These are phyloP conservation scores for Bradypodion ventrale DNA, from an alignment of 2,797 vertebrate species.

Conservation along the genomic window DNA sequence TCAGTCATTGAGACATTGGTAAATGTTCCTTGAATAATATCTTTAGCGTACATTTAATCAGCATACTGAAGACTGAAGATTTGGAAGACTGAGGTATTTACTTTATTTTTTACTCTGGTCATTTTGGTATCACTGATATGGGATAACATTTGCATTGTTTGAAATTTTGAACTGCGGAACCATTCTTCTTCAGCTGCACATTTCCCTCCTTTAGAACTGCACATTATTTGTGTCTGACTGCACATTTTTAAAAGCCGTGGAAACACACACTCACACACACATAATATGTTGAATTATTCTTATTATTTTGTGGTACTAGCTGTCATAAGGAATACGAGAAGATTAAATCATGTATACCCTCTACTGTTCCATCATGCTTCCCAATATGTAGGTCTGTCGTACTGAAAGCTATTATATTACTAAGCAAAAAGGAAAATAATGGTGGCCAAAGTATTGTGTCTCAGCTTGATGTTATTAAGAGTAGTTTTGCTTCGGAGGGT, in stretches of 20 bases:
- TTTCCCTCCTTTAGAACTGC: not conserved
- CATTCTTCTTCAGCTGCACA: not conserved
- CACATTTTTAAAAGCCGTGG: not conserved
- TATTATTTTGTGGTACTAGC: slow-evolving; percentile 52
- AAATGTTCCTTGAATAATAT: not conserved
- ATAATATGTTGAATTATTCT: not conserved
- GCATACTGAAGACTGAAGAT: too few species aligned
- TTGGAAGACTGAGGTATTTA: not conserved
- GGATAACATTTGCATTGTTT: not conserved
- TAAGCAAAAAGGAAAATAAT: slow-evolving; percentile 69
- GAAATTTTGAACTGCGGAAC: not conserved
- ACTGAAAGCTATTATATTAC: slow-evolving; percentile 65
- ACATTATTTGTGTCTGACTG: not conserved
- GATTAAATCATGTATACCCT: slow-evolving; percentile 58
- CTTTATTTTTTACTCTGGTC: not conserved
- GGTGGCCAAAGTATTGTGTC: slow-evolving; percentile 63
- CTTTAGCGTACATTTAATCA: not conserved
- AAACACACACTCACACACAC: not conserved
- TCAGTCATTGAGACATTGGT: not conserved
- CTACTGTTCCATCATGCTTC: slow-evolving; percentile 62
- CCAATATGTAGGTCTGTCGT: slow-evolving; percentile 55
- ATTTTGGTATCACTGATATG: not conserved
- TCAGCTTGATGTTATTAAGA: slow-evolving; percentile 72
- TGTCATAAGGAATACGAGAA: slow-evolving; percentile 58
- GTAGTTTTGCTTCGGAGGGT: slow-evolving; percentile 67